Conservation (phyloP, 2,797 vertebrate genomes). For the Pantherophis vulpinus region DNA sequence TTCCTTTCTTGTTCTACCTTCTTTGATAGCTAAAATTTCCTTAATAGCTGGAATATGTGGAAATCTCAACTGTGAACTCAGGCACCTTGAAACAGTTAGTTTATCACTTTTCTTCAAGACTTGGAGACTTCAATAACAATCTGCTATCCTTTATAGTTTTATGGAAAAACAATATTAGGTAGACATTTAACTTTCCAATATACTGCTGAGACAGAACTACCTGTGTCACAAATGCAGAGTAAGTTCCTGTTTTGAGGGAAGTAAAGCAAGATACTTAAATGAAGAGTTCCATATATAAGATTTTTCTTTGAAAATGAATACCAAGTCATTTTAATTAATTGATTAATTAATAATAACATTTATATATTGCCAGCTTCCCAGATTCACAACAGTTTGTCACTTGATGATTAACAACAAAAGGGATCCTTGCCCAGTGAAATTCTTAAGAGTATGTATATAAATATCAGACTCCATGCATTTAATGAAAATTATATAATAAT, state of each 20-base stretch:
- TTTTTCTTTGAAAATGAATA: conserved; percentile 7
- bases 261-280: conserved; percentile 14
- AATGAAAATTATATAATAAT: too few species aligned
- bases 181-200: neutral
- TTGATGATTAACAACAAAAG: neutral
- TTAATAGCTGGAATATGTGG: conserved; percentile 59
- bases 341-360: neutral
- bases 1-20: conserved; percentile 49
- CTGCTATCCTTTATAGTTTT: conserved; percentile 39
- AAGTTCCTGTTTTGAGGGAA: conserved; percentile 4
- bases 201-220: conserved; percentile 31
- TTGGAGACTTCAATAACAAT: conserved; percentile 56
- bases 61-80: conserved; percentile 56
- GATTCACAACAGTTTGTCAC: neutral
- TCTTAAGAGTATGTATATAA: too few species aligned
- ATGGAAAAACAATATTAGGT: conserved; percentile 48
- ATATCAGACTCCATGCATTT: neutral
- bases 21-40: conserved; percentile 63
- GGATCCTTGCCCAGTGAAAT: too few species aligned
- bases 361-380: neutral
- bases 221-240: conserved; percentile 18
- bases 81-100: conserved; percentile 56
- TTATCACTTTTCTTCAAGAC: conserved; percentile 43
- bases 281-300: conserved; percentile 3
- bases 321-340: neutral